Conservation (phyloP, 2,113 vertebrate species). For the Caretta caretta region DNA sequence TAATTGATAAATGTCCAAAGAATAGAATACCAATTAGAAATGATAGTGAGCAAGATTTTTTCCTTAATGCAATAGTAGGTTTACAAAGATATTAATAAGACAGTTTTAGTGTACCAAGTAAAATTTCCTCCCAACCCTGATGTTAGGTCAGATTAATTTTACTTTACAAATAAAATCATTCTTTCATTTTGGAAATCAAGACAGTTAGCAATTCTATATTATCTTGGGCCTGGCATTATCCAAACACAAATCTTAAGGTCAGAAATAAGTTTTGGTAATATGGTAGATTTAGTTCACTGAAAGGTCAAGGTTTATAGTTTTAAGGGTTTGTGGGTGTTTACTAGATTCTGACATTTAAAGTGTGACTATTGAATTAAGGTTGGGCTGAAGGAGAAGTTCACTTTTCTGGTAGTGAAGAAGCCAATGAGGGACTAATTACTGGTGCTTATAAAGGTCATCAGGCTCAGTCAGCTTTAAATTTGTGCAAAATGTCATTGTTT, state of each 20-base stretch:
- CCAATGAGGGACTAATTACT: background rate
- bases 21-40: background rate
- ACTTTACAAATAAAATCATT: background rate
- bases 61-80: slow-evolving; percentile 9
- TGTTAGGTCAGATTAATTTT: slow-evolving; percentile 25
- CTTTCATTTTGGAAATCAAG: slow-evolving; percentile 13
- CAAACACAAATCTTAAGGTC: background rate
- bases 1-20: slow-evolving; percentile 16
- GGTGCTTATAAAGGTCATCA: slow-evolving; percentile 16
- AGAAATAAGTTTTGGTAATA: background rate
- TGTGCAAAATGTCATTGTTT: slow-evolving; percentile 42
- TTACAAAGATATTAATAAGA: background rate
- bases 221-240: background rate
- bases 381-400: background rate
- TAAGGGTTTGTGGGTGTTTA: background rate
- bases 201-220: background rate
- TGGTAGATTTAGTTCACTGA: background rate
- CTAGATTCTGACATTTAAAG: background rate
- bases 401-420: slow-evolving; percentile 15
- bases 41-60: background rate
- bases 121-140: background rate
- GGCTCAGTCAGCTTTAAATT: slow-evolving; percentile 46
- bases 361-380: background rate
- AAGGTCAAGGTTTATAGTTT: background rate
- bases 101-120: background rate